phyloP scores from a whole-genome alignment of 2,113 vertebrate genomes.

The Dicerorhinus sumatrensis region DNA sequence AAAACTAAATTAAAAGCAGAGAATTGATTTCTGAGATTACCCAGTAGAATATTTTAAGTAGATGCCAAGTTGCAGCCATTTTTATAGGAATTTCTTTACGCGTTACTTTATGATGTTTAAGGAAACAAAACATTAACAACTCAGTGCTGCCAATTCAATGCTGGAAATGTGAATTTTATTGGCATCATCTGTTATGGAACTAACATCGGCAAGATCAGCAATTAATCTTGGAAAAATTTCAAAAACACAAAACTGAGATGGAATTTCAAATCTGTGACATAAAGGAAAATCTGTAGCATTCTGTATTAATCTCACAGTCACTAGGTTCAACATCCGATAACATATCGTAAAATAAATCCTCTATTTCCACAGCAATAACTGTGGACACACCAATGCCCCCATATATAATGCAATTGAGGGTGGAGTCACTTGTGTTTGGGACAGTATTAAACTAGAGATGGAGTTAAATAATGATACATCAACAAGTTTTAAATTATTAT shows the following conservation, averaged over 20 bases:
- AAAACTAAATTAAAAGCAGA: slow-evolving; percentile 65
- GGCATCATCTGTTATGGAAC: not conserved
- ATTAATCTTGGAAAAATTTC: slow-evolving; percentile 34
- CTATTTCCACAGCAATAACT: not conserved
- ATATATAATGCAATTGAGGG: no score
- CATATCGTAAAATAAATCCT: not conserved
- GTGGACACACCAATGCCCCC: not conserved
- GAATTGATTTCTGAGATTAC: not conserved
- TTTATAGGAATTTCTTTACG: slow-evolving; percentile 11
- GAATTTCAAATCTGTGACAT: not conserved
- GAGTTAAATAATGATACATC: not conserved
- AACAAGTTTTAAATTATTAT: not conserved
- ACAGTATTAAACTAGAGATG: not conserved
- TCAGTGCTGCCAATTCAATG: not conserved
- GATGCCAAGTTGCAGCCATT: slow-evolving; percentile 53
- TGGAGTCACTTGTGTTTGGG: not conserved
- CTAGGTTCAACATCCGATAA: not conserved
- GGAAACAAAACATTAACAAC: slow-evolving; percentile 56
- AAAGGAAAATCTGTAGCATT: not conserved
- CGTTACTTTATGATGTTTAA: slow-evolving; percentile 56
- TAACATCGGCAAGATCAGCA: not conserved
- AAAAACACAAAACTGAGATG: not conserved
- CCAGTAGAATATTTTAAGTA: slow-evolving; percentile 35
- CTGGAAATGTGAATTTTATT: slow-evolving; percentile 26
- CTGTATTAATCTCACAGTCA: not conserved